Conservation (phyloP, 92 coral and sea anemone genomes). For the Zoanthus sociatus region DNA sequence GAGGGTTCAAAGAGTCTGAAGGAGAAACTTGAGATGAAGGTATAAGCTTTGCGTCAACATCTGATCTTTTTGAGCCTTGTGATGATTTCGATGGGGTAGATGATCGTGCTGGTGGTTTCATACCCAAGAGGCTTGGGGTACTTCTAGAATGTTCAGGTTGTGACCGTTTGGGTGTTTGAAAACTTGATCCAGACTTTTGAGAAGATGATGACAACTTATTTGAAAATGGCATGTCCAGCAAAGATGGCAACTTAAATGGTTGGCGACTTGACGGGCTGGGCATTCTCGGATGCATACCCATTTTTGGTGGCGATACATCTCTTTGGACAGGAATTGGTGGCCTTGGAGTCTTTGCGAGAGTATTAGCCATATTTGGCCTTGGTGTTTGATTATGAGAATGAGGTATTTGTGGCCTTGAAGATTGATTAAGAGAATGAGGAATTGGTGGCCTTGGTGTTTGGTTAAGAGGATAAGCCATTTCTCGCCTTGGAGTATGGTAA, state of each 20-base stretch:
- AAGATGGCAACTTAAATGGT: background rate
- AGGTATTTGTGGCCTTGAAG: background rate
- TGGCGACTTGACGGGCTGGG: background rate
- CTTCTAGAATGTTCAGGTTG: background rate
- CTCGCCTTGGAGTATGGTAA: no score
- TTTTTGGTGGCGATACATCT: background rate
- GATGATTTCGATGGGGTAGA: background rate
- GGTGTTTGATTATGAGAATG: background rate
- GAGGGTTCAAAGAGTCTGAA: conserved; percentile 1
- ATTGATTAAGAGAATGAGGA: no score
- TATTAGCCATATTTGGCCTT: background rate
- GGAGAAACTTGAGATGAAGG: conserved; percentile 43
- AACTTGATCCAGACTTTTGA: background rate
- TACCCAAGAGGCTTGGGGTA: background rate
- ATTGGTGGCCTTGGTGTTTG: no score
- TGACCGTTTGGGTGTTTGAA: background rate
- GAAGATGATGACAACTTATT: background rate
- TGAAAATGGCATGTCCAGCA: background rate
- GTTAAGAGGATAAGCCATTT: no score
- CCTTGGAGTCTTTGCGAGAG: no score
- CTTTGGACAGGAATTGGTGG: background rate
- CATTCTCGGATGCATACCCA: background rate
- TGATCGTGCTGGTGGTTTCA: background rate
- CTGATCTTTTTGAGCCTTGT: background rate
- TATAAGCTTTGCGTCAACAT: background rate